phyloP scores from a whole-genome alignment of 64 coral and sea anemone species.

The Montipora sp. region DNA sequence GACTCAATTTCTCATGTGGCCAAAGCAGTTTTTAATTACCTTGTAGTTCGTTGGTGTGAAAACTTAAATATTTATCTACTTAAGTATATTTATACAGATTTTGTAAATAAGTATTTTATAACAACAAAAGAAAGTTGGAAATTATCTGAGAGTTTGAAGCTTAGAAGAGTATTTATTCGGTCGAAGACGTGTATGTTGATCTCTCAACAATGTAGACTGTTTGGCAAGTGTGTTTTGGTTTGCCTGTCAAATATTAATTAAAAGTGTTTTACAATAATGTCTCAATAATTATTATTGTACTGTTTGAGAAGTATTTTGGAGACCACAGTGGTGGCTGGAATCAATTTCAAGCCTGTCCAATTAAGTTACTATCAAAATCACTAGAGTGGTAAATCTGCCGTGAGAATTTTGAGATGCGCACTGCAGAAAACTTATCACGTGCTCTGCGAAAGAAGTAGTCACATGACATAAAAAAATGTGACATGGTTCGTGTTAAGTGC shows the following conservation, averaged over 20 bases:
- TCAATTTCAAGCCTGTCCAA: no score
- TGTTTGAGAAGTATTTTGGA: no score
- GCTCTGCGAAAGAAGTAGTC: no score
- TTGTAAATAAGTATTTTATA: constrained; percentile 99
- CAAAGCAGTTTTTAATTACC: constrained; percentile 39
- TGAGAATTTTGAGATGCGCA: no score
- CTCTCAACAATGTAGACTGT: constrained; percentile 45
- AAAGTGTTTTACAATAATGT: constrained; percentile 25
- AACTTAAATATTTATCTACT: constrained; percentile 93
- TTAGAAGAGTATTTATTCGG: constrained; percentile 90
- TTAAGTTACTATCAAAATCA: no score
- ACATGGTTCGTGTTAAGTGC: no score
- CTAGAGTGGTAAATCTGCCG: no score
- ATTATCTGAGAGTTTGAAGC: constrained; percentile 76
- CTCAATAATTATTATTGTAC: neutral
- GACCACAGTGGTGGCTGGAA: no score
- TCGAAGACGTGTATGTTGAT: constrained; percentile 57
- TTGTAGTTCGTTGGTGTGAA: constrained; percentile 67
- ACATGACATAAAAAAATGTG: no score
- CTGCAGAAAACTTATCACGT: no score
- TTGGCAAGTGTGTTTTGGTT: constrained; percentile 77
- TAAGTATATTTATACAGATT: constrained; percentile 98
- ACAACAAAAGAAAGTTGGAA: constrained; percentile 59
- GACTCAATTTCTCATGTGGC: neutral
- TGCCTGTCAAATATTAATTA: constrained; percentile 60